phyloP scores from a whole-genome alignment of 2,797 vertebrate genomes.

The Typhlichthys subterraneus region DNA sequence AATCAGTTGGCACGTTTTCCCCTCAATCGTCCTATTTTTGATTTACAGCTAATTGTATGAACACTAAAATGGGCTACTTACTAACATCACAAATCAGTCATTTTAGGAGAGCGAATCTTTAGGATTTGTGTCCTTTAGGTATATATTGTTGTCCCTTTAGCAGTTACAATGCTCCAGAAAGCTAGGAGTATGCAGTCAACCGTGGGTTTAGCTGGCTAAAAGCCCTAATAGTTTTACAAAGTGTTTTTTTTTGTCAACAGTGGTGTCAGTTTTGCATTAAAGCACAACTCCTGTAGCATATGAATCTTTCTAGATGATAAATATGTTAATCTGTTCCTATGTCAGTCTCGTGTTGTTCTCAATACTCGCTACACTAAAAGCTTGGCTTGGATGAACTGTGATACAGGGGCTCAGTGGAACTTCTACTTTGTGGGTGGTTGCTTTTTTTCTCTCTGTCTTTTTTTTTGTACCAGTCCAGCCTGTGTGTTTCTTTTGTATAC shows the following conservation, averaged over 20 bases:
- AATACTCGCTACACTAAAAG: neutral
- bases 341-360: slow-evolving; percentile 10
- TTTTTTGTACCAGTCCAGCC: slow-evolving; percentile 24
- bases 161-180: slow-evolving; percentile 42
- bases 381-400: slow-evolving; percentile 18
- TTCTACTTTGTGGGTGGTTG: slow-evolving; percentile 26
- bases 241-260: slow-evolving; percentile 32
- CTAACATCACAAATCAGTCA: slow-evolving; percentile 28
- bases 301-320: slow-evolving; percentile 16
- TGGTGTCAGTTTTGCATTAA: slow-evolving; percentile 40
- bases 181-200: slow-evolving; percentile 5
- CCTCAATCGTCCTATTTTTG: slow-evolving; percentile 22
- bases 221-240: slow-evolving; percentile 37
- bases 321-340: slow-evolving; percentile 35
- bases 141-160: slow-evolving; percentile 46
- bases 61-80: slow-evolving; percentile 34
- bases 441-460: slow-evolving; percentile 41
- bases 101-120: slow-evolving; percentile 36
- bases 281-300: slow-evolving; percentile 25
- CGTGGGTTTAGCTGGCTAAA: slow-evolving; percentile 40
- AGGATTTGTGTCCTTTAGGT: slow-evolving; percentile 51
- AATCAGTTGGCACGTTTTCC: slow-evolving; percentile 26
- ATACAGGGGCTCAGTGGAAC: neutral
- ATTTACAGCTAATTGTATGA: slow-evolving; percentile 36
- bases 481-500: slow-evolving; percentile 49